Evolutionary conservation across 2,888 invertebrate species (phyloP).

Genomic region (Carpatolechia fugitivella): DNA sequence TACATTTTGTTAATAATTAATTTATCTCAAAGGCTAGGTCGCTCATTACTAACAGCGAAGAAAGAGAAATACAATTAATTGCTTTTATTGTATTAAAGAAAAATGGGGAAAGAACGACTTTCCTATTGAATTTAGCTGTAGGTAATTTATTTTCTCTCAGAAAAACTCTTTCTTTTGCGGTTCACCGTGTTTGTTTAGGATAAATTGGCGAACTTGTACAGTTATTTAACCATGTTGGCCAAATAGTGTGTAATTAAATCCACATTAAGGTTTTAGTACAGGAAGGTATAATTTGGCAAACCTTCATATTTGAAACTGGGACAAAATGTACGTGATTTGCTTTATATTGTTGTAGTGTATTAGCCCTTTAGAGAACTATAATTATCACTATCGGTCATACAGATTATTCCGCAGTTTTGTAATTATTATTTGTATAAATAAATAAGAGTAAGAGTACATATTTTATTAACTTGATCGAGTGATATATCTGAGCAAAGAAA

Average conservation of each 20-base stretch:
- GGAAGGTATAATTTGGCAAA: neutral
- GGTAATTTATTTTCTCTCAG: neutral
- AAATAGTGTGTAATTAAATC: conserved; percentile 1
- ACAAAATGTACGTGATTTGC: too few relatives aligned
- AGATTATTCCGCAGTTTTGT: too few relatives aligned
- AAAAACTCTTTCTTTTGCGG: neutral
- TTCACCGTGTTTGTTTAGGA: conserved; percentile 1
- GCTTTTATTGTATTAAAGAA: neutral
- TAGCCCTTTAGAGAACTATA: too few relatives aligned
- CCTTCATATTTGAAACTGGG: neutral
- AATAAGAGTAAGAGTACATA: too few relatives aligned
- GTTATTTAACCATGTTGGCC: conserved; percentile 1
- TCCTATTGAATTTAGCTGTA: neutral
- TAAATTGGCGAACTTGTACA: neutral
- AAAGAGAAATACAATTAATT: neutral
- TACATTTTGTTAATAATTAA: too few relatives aligned
- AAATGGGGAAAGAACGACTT: neutral
- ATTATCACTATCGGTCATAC: too few relatives aligned
- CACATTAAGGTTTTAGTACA: neutral
- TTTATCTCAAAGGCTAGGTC: too few relatives aligned
- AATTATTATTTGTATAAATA: too few relatives aligned
- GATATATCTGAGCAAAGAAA: too few relatives aligned
- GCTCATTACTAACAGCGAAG: too few relatives aligned
- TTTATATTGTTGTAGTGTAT: too few relatives aligned
- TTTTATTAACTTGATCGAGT: too few relatives aligned